A percentile compares a stretch with the other conserved stretches of the same genome.
phyloP scores from a whole-genome alignment of 2,113 vertebrate genomes.

The Mohoua ochrocephala region DNA sequence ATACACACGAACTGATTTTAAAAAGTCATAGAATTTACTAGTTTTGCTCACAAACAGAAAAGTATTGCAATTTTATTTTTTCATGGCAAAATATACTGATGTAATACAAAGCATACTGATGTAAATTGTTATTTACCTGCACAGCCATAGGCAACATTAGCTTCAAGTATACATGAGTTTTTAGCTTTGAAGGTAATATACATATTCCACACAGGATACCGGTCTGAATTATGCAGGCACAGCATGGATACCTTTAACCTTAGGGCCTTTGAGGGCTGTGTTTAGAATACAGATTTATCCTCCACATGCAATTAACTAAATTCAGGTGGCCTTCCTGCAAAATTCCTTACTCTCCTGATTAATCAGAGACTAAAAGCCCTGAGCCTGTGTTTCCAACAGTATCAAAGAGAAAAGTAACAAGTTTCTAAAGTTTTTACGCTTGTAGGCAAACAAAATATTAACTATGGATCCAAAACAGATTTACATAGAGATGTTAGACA shows the following conservation, averaged over 20 bases:
- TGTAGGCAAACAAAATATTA: background rate
- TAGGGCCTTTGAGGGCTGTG: background rate
- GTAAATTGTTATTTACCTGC: background rate
- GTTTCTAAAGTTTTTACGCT: background rate
- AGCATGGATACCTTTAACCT: background rate
- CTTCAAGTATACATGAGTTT: background rate
- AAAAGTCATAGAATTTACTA: background rate
- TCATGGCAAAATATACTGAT: background rate
- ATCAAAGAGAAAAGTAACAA: background rate
- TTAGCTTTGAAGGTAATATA: background rate
- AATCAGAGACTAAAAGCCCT: background rate
- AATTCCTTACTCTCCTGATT: background rate
- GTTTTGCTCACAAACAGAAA: background rate
- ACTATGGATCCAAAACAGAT: background rate
- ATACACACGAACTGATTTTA: background rate
- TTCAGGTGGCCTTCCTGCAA: background rate
- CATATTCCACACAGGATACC: background rate
- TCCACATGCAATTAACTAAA: background rate
- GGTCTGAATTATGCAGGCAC: background rate
- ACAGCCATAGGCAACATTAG: background rate
- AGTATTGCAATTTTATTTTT: background rate
- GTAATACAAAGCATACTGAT: background rate
- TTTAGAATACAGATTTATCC: background rate
- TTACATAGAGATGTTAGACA: background rate
- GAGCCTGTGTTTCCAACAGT: background rate